Base-by-base conservation (phyloP, 2,113 vertebrate species). In the Nerophis ophidion region DNA sequence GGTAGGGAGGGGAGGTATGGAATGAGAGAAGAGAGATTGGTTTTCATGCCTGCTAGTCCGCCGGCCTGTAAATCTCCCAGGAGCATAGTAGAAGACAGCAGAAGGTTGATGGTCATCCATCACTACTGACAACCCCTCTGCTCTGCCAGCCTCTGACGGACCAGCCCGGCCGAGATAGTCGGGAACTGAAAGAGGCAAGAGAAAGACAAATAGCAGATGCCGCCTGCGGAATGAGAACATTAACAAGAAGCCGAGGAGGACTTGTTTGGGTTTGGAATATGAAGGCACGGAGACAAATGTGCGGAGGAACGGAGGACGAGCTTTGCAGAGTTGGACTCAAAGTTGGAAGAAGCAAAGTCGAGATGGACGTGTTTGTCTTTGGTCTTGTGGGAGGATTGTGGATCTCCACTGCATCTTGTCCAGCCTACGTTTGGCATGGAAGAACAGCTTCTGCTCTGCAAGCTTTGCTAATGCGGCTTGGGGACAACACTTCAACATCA, bases 61-160 rank as follows among this genome's bases (percentile, higher is more conserved):
- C 87, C 81, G 91, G 87, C 90, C 87, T 90, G 9, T 91, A 91
- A 91, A 91, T 93, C 93, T 95, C 90, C 79, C 77, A 90, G 93
- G 90, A 90, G 89, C 88, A 81, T 84, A 88, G 87, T 87, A 86
- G 89, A 91, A 93, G 92, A 95, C 91, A 93, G 92, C 93, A 93
- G 92, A 92, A 94, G 92, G 92, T 92, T 94, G 93, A 95, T 93
- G 92, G 91, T 94, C 92, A 95, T 95, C 94, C 91, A 94, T 95
- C 93, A 95, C 92, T 90, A 86, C 88, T 93, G 94, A 95, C 93
- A 95, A 93, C 92, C 93, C 89, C 88, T 89, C 89, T 90, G 89
- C 91, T 91, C 76, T 90, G 89, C 90, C 92, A 91, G 91, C 91
- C 91, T 90, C 92, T 94, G 93, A 94, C 91, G 89, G 91, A 91